Conservation (phyloP, 2,797 vertebrate genomes). For the Platalea minor region DNA sequence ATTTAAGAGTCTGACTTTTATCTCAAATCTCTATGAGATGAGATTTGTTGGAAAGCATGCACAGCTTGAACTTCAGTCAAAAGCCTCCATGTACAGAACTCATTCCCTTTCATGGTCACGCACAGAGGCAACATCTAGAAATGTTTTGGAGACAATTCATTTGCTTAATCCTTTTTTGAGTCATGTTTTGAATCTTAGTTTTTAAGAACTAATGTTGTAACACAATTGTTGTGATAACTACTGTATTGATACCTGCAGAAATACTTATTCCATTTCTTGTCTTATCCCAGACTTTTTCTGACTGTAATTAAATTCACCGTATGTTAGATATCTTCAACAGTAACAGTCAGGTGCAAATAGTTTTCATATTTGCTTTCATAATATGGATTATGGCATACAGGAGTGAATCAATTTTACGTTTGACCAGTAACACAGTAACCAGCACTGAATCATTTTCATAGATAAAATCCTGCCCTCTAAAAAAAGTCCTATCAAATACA, state of each 20-base stretch:
- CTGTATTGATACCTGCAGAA: neutral
- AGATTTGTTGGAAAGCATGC: neutral
- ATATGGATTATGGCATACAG: neutral
- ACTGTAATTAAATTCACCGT: neutral
- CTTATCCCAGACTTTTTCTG: neutral
- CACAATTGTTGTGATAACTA: neutral
- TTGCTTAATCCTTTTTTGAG: neutral
- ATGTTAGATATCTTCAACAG: constrained; percentile 6
- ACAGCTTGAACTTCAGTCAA: neutral
- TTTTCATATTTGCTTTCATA: constrained; percentile 28
- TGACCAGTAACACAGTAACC: neutral
- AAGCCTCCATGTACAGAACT: neutral
- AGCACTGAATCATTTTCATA: constrained; percentile 28
- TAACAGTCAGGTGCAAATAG: constrained; percentile 40
- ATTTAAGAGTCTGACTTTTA: neutral
- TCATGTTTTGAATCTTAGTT: neutral
- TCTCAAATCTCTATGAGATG: neutral
- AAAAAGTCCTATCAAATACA: constrained; percentile 19
- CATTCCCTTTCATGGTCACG: neutral
- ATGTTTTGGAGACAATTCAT: neutral
- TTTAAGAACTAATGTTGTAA: neutral
- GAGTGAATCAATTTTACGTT: constrained; percentile 34
- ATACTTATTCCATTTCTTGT: neutral
- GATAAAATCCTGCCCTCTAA: constrained; percentile 57
- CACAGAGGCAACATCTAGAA: neutral